Conservation (phyloP, 2,113 vertebrate species). For the Progne subis region DNA sequence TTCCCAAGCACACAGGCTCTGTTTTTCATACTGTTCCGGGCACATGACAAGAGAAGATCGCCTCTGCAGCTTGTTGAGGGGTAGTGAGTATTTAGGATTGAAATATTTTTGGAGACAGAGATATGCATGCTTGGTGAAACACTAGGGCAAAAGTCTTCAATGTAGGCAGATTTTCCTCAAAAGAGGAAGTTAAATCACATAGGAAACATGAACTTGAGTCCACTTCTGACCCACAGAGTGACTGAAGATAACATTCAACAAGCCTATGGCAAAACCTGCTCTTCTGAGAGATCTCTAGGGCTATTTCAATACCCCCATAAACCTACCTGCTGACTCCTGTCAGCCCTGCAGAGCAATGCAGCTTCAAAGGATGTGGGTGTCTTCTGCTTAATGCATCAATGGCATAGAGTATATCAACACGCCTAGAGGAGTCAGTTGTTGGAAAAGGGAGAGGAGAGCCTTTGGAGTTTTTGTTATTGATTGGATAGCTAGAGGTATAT, state of each 20-base stretch:
- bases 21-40: neutral
- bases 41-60: neutral
- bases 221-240: neutral
- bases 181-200: constrained; percentile 21
- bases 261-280: neutral
- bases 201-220: neutral
- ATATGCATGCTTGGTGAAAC: neutral
- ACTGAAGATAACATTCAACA: neutral
- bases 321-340: neutral
- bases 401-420: neutral
- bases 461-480: neutral
- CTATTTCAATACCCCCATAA: neutral
- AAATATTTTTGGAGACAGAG: neutral
- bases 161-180: neutral
- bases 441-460: neutral
- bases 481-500: neutral
- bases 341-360: neutral
- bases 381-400: neutral
- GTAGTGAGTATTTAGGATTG: neutral
- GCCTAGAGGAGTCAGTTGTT: neutral
- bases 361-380: neutral
- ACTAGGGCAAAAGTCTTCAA: constrained; percentile 13
- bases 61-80: neutral
- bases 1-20: neutral
- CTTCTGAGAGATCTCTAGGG: neutral